These are phyloP conservation scores for Rapana venosa DNA, from an alignment of 2,888 invertebrate genomes.

Conservation along the genomic window DNA sequence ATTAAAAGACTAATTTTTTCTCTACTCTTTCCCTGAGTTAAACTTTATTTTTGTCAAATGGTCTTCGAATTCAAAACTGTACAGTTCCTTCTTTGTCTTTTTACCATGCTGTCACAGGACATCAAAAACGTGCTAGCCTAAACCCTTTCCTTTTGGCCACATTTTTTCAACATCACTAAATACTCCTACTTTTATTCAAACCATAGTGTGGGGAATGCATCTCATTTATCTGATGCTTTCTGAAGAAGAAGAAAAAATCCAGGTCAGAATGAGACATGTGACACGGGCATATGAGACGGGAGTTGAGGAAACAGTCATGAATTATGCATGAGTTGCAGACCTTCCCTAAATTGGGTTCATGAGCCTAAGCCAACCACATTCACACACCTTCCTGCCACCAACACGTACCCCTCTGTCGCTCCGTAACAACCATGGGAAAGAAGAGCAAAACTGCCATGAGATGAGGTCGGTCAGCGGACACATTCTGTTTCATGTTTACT, in stretches of 20 bases:
- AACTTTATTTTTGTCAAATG: not conserved
- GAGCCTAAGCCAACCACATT: not conserved
- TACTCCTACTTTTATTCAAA: no score
- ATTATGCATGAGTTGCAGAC: constrained; percentile 16
- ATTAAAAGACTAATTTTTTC: not conserved
- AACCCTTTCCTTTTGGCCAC: no score
- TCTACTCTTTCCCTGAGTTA: not conserved
- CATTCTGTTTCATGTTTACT: not conserved
- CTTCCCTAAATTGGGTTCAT: constrained; percentile 12
- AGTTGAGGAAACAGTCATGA: not conserved
- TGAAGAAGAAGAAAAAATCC: no score
- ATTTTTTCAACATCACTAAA: no score
- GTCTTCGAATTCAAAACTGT: not conserved
- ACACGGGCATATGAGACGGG: no score
- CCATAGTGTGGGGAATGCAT: no score
- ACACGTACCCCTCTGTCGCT: no score
- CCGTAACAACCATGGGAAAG: not conserved
- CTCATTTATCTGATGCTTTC: no score
- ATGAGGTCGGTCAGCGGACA: constrained; percentile 10
- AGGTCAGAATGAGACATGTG: no score
- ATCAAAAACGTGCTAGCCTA: no score
- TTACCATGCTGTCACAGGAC: no score
- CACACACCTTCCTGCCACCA: no score
- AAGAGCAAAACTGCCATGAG: not conserved
- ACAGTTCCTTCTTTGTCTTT: not conserved